A percentile compares a stretch with the other conserved stretches of the same genome.
These are phyloP conservation scores for Catocala sponsa DNA, from an alignment of 2,888 invertebrate species.

Conservation along the genomic window DNA sequence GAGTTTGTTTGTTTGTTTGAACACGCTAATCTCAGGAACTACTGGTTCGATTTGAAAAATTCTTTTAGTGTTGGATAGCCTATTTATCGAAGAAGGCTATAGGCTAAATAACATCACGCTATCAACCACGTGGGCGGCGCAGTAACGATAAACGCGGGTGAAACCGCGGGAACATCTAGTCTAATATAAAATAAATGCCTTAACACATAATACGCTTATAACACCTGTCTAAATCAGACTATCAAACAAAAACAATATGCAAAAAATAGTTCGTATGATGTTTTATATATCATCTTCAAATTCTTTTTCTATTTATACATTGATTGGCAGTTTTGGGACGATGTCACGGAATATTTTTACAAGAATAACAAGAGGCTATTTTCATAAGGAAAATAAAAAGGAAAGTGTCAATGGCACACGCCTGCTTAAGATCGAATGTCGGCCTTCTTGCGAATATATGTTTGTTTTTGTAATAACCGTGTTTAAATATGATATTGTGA, in stretches of 20 bases:
- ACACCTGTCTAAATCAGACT: too few species aligned
- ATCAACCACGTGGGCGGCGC: too few species aligned
- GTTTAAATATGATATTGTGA: neutral
- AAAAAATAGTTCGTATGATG: neutral
- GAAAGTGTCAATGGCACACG: neutral
- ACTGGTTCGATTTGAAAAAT: too few species aligned
- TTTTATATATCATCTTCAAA: neutral
- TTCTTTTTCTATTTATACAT: constrained; percentile 1
- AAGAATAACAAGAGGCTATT: neutral
- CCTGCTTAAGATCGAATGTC: constrained; percentile 1
- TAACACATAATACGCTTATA: too few species aligned
- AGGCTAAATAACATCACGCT: too few species aligned
- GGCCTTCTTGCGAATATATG: neutral
- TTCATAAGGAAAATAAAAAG: constrained; percentile 2
- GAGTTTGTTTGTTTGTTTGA: too few species aligned
- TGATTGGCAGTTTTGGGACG: constrained; percentile 1
- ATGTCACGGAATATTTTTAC: constrained; percentile 2
- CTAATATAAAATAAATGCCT: too few species aligned
- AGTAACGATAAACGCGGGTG: too few species aligned
- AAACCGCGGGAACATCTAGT: too few species aligned
- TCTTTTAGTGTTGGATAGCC: too few species aligned
- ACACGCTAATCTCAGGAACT: too few species aligned
- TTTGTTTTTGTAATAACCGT: neutral
- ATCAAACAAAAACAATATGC: neutral
- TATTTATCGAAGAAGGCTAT: too few species aligned